Base-by-base conservation (phyloP, 2,888 invertebrate genomes). In the Margaritifera margaritifera region DNA sequence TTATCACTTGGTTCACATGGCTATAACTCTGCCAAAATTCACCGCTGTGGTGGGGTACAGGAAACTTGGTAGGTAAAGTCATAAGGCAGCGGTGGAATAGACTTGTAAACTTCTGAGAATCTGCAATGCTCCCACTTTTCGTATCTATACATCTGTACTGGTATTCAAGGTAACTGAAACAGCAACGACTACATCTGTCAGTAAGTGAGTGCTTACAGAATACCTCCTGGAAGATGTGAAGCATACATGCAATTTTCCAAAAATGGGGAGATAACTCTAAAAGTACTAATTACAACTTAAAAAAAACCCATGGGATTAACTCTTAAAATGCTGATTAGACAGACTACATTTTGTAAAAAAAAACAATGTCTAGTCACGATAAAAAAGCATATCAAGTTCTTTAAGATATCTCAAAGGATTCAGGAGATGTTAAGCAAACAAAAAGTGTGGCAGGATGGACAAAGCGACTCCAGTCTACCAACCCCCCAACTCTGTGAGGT, bases 1-100 rank as follows among this genome's bases (percentile, higher is more conserved):
- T 81, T 54, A 86, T 72, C 20, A 86, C 72, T 11, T 62, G 60
- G 62, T 83, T 86, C 54, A 84, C 78, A 54, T 80, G 77, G 51
- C 69, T 64, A 66, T 84, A 84, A 66, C 86, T 80, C 19, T 74
- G 58, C 81, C 81, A 80, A 20, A 71, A 69, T 24, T 68, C 63
- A n/a, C 68, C 68, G 2, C 62, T 62, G 62, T 71, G 75, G 53
- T 75, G 65, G 6, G 77, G 70, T 24, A 80, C 53, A 4, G 79
- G 75, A 56, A 77, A 65, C 58, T 78, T 77, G n/a, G 79, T 74
- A 20, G 85, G 83, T 19, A 81, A 72, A 8, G 79, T 79, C 5
- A 74, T 67, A 19, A 81, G 62, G 66, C 81, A 78, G 42, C 82
- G 74, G 53, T 78, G 72, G 18, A 84, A 61, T 15, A 83, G 71